phyloP scores from a whole-genome alignment of 2,113 vertebrate genomes.

The Rhinolophus ferrumequinum region DNA sequence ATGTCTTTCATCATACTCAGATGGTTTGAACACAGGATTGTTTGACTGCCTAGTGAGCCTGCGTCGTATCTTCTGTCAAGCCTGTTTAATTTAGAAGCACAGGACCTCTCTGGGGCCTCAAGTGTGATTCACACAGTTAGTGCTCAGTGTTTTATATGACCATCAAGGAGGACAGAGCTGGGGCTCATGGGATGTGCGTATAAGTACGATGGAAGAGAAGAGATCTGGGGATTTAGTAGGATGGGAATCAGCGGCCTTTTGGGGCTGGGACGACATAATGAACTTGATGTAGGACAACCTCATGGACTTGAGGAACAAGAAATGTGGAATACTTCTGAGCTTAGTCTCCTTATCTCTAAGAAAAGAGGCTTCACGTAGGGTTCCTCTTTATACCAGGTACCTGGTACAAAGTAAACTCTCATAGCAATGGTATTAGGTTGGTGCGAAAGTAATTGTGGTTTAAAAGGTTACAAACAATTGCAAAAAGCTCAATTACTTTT shows the following conservation, averaged over 20 bases:
- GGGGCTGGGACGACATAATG: background rate
- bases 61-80: background rate
- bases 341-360: background rate
- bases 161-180: background rate
- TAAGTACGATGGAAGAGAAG: background rate
- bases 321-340: background rate
- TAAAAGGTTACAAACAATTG: too few species aligned
- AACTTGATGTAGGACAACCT: background rate
- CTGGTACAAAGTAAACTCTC: background rate
- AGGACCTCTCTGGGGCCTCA: background rate
- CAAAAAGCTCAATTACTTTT: too few species aligned
- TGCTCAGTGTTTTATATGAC: background rate
- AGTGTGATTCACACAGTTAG: background rate
- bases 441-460: too few species aligned
- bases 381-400: background rate
- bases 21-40: background rate
- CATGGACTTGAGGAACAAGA: background rate
- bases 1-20: background rate
- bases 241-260: background rate
- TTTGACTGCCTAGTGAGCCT: background rate
- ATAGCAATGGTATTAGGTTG: background rate
- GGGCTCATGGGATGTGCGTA: accelerated
- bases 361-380: background rate
- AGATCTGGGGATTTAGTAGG: background rate
- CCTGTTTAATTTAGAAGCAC: background rate